These are phyloP conservation scores for Limnephilus rhombicus DNA, from an alignment of 2,888 invertebrate species.

Conservation along the genomic window DNA sequence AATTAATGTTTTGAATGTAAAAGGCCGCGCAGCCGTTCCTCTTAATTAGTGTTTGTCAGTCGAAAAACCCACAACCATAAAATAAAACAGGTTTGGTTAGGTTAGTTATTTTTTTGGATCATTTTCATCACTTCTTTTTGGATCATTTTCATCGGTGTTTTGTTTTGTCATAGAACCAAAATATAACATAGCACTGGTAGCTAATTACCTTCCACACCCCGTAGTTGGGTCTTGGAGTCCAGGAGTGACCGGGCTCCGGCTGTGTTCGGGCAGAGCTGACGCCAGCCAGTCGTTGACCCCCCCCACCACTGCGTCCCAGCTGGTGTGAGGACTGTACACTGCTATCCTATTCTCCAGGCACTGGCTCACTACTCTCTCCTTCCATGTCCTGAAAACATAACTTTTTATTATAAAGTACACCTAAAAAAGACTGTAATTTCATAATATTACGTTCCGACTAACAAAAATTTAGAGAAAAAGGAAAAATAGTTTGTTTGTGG, in stretches of 20 bases:
- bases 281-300: slow-evolving; percentile 98
- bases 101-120: too few species aligned
- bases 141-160: too few species aligned
- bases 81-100: too few species aligned
- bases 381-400: slow-evolving; percentile 78
- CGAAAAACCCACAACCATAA: too few species aligned
- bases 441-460: too few species aligned
- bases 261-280: slow-evolving; percentile 77
- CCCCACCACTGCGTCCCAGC: slow-evolving; percentile 89
- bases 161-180: not conserved
- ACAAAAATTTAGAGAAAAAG: too few species aligned
- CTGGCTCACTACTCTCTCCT: slow-evolving; percentile 88
- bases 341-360: slow-evolving; percentile 92
- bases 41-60: too few species aligned
- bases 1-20: too few species aligned
- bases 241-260: slow-evolving; percentile 72
- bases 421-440: too few species aligned
- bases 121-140: too few species aligned
- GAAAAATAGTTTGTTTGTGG: too few species aligned
- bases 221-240: slow-evolving; percentile 71
- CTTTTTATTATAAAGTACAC: not conserved
- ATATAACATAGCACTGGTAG: not conserved
- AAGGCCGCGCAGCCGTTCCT: too few species aligned
- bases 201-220: slow-evolving; percentile 76
- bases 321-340: slow-evolving; percentile 95